Base-by-base conservation (phyloP, 2,113 vertebrate species). In the Calidris pugnax region DNA sequence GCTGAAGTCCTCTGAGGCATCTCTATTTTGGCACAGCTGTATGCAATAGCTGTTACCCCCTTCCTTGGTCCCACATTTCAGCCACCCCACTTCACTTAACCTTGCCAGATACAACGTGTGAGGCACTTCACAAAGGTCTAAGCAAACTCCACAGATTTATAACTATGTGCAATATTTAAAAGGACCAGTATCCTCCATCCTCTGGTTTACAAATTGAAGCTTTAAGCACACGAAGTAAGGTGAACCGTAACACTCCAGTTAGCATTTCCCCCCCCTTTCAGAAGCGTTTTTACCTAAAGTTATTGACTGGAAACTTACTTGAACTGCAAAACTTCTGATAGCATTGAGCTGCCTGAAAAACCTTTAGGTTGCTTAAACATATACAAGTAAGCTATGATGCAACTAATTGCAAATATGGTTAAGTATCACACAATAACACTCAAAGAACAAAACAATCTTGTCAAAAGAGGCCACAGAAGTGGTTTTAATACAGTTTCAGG, bases 321-420 rank as follows among this genome's bases (percentile, higher is more conserved):
- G 5, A 62, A 33, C 22, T 9, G 12, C n/a, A 71, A n/a, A n/a
- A 32, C 23, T 56, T 21, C 47, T 17, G 28, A 6, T 17, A 30
- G 27, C 8, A 4, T 2, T 6, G 5, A 60, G n/a, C 76, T 37
- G 23, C 10, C 26, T 23, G 16, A 41, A 67, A n/a, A 67, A 27
- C 14, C 55, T 63, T 23, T 9, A 18, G 6, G 30, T 4, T 28
- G 21, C 19, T 79, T 51, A 41, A 35, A 62, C 35, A 39, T 1
- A 21, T 0, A 1, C 18, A 33, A 19, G 23, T 6, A 37, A 68
- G 41, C 41, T n/a, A n/a, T 1, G 0, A 32, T 4, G 6, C 4
- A 24, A 63, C 7, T 13, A 32, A 27, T 0, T 33, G 11, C 35
- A 45, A n/a, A 45, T 21, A 21, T 1, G 6, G 20, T 10, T 5